phyloP scores from a whole-genome alignment of 2,888 invertebrate species.

The Sphinx pinastri region DNA sequence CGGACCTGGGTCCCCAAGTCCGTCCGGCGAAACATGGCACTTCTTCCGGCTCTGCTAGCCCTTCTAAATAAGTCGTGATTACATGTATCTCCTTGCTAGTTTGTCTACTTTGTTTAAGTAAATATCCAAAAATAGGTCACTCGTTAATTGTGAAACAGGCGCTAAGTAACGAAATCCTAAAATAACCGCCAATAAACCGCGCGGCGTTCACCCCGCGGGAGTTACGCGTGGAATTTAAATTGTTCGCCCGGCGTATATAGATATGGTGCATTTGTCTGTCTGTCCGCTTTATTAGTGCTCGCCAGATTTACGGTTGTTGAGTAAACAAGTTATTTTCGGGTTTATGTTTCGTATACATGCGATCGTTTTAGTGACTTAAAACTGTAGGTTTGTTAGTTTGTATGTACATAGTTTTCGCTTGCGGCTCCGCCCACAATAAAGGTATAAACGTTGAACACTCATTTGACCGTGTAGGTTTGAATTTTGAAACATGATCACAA shows the following conservation, averaged over 20 bases:
- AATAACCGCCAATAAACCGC: slow-evolving; percentile 19
- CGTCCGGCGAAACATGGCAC: no score
- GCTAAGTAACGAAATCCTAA: slow-evolving; percentile 16
- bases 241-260: slow-evolving; percentile 56
- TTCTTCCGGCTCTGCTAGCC: no score
- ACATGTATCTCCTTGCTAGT: no score
- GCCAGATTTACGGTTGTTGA: slow-evolving; percentile 64
- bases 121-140: not conserved
- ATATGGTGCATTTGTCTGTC: slow-evolving; percentile 68
- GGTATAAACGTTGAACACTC: no score
- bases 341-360: slow-evolving; percentile 18
- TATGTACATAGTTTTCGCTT: no score
- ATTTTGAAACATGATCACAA: no score
- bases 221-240: slow-evolving; percentile 64
- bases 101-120: no score
- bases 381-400: no score
- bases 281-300: slow-evolving; percentile 69
- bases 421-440: no score
- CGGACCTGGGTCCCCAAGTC: no score
- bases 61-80: no score
- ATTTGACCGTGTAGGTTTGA: no score
- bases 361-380: not conserved
- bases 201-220: slow-evolving; percentile 29
- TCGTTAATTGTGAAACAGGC: not conserved
- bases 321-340: slow-evolving; percentile 58